Base-by-base conservation (phyloP, 2,113 vertebrate genomes). In the Dendropsophus ebraccatus region DNA sequence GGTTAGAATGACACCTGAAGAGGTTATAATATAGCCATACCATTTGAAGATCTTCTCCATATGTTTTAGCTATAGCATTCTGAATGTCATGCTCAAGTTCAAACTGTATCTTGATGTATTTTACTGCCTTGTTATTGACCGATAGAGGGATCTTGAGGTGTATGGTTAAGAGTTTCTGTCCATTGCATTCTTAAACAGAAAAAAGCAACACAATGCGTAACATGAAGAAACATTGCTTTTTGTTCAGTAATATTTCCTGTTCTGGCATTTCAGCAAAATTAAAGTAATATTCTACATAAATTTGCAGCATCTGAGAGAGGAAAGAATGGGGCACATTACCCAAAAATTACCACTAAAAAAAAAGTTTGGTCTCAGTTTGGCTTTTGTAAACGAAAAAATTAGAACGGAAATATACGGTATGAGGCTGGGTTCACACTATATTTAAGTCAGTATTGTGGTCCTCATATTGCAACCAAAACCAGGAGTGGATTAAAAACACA, bases 91-190 rank as follows among this genome's bases (percentile, higher is more conserved):
- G 90, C 23, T 94, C 76, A 0, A 87, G 37, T 69, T 89, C 91
- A 87, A 99, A 99, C 78, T 82, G 87, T 86, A 99, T 90, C 91
- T 93, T 90, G 37, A 98, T 83, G 35, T 89, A 94, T 60, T 85
- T 93, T 65, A 87, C 94, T 90, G 92, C 92, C 81, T 69, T 91
- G 79, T 89, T 87, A 72, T 88, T 89, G 83, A 96, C 81, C 67
- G 25, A 25, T 52, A 94, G n/a, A 5, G 95, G 92, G 50, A 37
- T 82, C 25, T 89, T 92, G 89, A 96, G 89, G 5, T 88, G 70
- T 72, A 97, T 82, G 1, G 58, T 89, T 47, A 97, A 87, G 4
- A 93, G 83, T 4, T 90, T 91, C 88, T 92, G 62, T 86, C 76
- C 81, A 62, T 50, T 58, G 13, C 85, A 85, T 87, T 92, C 94